Evolutionary conservation across 2,113 vertebrate species (phyloP).

Genomic region (Edolisoma coerulescens): DNA sequence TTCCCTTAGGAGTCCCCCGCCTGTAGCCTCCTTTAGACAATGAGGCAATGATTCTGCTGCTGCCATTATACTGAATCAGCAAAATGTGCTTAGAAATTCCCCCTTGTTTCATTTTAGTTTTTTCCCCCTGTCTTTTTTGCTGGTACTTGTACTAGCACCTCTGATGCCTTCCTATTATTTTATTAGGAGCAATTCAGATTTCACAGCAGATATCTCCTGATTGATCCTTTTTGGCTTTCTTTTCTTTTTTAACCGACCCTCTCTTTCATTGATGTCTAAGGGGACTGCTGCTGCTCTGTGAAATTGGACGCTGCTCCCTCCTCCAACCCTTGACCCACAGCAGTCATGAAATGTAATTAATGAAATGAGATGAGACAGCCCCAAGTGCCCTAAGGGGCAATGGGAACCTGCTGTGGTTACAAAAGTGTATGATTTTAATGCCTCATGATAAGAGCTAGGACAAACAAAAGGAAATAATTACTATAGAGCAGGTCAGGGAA

Average conservation of each 20-base stretch:
- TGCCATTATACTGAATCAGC: not conserved
- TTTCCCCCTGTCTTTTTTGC: not conserved
- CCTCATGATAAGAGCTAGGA: slow-evolving; percentile 61
- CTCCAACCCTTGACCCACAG: slow-evolving; percentile 59
- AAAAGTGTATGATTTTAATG: slow-evolving; percentile 65
- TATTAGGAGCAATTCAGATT: slow-evolving; percentile 23
- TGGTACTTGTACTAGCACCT: not conserved
- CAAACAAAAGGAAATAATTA: slow-evolving; percentile 52
- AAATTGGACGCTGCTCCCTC: slow-evolving; percentile 59
- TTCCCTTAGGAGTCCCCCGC: not conserved
- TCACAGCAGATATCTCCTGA: slow-evolving; percentile 37
- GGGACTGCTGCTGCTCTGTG: slow-evolving; percentile 41
- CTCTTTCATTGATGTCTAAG: slow-evolving; percentile 31
- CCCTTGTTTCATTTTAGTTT: not conserved
- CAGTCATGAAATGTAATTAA: slow-evolving; percentile 74
- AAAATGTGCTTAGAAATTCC: not conserved
- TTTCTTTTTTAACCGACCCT: not conserved
- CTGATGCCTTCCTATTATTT: not conserved
- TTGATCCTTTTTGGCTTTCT: slow-evolving; percentile 44
- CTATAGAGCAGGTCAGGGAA: slow-evolving; percentile 27
- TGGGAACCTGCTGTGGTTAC: slow-evolving; percentile 65
- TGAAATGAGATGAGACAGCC: slow-evolving; percentile 71
- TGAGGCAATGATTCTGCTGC: not conserved
- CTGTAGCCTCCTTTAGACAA: not conserved
- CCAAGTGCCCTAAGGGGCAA: slow-evolving; percentile 45